Conservation (phyloP, 2,888 invertebrate genomes). For the Osmoderma eremita region DNA sequence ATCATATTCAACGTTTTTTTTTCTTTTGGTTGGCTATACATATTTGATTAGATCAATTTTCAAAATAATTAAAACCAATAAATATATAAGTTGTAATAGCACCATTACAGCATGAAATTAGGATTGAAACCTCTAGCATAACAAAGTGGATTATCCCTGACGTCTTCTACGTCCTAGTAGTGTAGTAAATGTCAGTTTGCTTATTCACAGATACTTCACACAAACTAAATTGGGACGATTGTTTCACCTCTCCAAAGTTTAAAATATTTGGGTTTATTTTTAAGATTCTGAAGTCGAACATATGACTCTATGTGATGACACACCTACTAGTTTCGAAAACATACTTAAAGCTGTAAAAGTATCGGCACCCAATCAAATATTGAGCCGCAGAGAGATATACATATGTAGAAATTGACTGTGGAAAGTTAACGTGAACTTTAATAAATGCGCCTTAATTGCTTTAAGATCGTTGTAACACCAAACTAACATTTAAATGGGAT, state of each 20-base stretch:
- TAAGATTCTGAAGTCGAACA: slow-evolving; percentile 46
- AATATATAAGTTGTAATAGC: too few species aligned
- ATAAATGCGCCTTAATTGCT: background rate
- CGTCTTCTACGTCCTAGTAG: too few species aligned
- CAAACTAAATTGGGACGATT: too few species aligned
- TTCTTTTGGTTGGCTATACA: too few species aligned
- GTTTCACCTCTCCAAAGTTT: slow-evolving; percentile 3
- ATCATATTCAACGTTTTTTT: too few species aligned
- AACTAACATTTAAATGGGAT: background rate
- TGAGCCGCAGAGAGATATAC: slow-evolving; percentile 40
- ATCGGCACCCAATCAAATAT: slow-evolving; percentile 55
- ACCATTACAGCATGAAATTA: too few species aligned
- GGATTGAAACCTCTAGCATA: too few species aligned
- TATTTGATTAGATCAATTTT: too few species aligned
- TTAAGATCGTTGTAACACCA: background rate
- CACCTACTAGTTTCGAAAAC: slow-evolving; percentile 46
- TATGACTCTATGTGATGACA: slow-evolving; percentile 48
- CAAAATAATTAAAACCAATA: too few species aligned
- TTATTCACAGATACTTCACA: too few species aligned
- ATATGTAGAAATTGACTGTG: slow-evolving; percentile 11
- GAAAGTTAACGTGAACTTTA: slow-evolving; percentile 18
- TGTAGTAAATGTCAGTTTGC: too few species aligned
- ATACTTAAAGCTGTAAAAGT: slow-evolving; percentile 54
- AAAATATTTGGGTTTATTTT: slow-evolving; percentile 43
- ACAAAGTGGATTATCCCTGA: too few species aligned